Conservation (phyloP, 2,797 vertebrate genomes). For the Heteromormyrus szaboi region DNA sequence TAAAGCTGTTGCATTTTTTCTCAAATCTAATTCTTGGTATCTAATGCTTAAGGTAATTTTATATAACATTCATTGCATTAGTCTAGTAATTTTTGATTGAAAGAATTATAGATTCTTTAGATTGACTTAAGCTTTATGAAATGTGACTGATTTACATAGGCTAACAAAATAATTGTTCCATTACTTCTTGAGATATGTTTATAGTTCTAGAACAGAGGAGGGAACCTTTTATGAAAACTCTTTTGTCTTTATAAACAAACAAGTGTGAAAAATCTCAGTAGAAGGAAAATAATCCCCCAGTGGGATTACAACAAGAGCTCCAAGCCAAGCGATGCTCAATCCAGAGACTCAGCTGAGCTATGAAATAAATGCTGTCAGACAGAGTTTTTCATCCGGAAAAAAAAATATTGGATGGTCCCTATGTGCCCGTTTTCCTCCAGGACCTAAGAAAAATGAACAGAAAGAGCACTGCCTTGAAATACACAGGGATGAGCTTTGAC, state of each 20-base stretch:
- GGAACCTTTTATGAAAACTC: background rate
- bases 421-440: background rate
- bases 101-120: background rate
- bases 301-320: background rate
- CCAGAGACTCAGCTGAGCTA: background rate
- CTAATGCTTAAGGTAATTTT: background rate
- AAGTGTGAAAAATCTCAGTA: constrained; percentile 5
- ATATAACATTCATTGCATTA: background rate
- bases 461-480: background rate
- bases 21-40: background rate
- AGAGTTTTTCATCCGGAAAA: background rate
- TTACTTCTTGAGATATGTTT: background rate
- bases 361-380: background rate
- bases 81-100: background rate
- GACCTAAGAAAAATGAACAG: background rate
- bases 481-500: background rate
- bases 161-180: background rate
- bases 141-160: background rate
- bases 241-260: background rate
- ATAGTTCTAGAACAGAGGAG: background rate
- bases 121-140: background rate
- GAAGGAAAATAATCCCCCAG: background rate
- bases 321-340: background rate
- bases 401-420: background rate
- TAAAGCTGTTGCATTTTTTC: background rate